Evolutionary conservation across 2,113 vertebrate genomes (phyloP).

Genomic region (Corythaeola cristata): DNA sequence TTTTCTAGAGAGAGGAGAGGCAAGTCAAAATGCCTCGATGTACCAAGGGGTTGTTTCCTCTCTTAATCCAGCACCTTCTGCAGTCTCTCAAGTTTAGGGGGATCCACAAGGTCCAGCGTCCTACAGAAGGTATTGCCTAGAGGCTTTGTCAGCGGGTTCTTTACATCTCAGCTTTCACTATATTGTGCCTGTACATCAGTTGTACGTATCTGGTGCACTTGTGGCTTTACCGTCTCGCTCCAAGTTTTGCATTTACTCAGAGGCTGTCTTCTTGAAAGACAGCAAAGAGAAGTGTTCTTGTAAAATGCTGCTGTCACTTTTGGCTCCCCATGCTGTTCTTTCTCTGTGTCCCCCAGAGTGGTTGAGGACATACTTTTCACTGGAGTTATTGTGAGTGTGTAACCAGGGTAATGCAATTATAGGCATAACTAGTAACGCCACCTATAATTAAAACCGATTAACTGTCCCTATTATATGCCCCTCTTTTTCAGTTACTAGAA

Average conservation of each 20-base stretch:
- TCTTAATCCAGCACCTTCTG: neutral
- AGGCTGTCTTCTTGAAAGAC: neutral
- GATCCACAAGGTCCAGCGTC: neutral
- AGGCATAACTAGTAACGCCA: conserved; percentile 43
- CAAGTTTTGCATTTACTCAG: neutral
- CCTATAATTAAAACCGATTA: conserved; percentile 57
- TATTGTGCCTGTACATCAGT: neutral
- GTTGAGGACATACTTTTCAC: conserved; percentile 13
- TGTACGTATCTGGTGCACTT: neutral
- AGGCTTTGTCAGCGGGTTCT: neutral
- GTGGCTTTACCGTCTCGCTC: neutral
- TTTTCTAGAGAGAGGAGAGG: neutral
- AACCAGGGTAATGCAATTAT: conserved; percentile 49
- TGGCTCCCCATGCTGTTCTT: neutral
- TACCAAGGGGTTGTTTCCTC: neutral
- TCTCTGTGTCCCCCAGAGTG: neutral
- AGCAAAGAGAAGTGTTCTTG: neutral
- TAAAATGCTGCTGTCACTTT: neutral
- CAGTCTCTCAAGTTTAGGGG: rapidly evolving
- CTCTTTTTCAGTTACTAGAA: conserved; percentile 29
- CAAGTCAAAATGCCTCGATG: rapidly evolving
- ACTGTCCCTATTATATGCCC: conserved; percentile 31
- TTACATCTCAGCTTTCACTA: neutral
- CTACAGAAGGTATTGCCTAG: neutral
- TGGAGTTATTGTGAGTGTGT: conserved; percentile 15